These are phyloP conservation scores for Esox lucius DNA, from an alignment of 2,797 vertebrate species.

Conservation along the genomic window DNA sequence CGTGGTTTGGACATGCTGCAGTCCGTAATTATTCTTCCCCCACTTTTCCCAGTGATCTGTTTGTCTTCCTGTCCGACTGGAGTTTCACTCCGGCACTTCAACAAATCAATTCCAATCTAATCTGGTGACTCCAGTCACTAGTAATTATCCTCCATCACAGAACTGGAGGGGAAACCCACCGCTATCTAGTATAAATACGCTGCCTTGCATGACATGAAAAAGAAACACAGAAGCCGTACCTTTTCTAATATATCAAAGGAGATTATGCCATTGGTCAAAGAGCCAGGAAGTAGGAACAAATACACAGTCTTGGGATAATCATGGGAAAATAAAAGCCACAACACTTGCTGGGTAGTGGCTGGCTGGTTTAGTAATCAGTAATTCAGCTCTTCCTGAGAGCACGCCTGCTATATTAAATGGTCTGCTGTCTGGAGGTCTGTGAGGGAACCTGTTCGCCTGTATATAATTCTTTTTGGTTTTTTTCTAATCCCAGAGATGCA, in stretches of 20 bases:
- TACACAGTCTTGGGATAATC: conserved; percentile 21
- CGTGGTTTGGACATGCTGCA: neutral
- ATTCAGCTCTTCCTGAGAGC: conserved; percentile 20
- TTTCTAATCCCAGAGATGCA: no score
- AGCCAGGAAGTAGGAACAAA: conserved; percentile 32
- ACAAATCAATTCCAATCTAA: conserved; percentile 56
- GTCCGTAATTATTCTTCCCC: conserved; percentile 29
- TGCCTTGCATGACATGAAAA: conserved; percentile 70
- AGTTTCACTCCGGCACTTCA: conserved; percentile 20
- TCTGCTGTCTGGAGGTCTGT: neutral
- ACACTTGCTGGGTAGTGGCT: conserved; percentile 18
- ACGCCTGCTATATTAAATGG: conserved; percentile 2
- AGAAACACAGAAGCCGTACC: conserved; percentile 49
- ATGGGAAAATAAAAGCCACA: conserved; percentile 40
- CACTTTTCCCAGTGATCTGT: conserved; percentile 36
- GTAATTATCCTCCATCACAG: conserved; percentile 71
- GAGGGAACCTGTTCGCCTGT: neutral
- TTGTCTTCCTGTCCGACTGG: conserved; percentile 53
- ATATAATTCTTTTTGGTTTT: neutral
- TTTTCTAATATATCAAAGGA: conserved; percentile 37
- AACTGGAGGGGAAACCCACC: conserved; percentile 56
- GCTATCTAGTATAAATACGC: conserved; percentile 76
- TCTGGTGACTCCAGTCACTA: conserved; percentile 54
- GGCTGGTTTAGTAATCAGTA: conserved; percentile 24
- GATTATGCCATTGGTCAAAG: conserved; percentile 18